Conservation (phyloP, 2,888 invertebrate species). For the Platynereis dumerilii region DNA sequence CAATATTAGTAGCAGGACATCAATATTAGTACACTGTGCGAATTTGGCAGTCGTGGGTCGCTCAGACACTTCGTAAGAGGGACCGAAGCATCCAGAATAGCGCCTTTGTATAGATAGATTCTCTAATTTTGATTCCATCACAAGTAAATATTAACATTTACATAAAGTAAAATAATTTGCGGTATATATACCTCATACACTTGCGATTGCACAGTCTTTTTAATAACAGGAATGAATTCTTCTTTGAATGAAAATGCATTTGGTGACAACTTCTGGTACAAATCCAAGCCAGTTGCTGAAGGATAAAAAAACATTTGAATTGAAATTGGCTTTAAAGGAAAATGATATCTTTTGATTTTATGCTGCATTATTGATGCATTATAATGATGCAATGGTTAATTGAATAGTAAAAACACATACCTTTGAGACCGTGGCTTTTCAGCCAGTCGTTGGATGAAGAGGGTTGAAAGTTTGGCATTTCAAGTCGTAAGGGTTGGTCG, state of each 20-base stretch:
- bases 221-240: conserved; percentile 62
- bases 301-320: not conserved
- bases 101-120: no score
- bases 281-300: conserved; percentile 59
- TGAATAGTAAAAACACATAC: no score
- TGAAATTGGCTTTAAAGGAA: not conserved
- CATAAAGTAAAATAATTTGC: no score
- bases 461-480: conserved; percentile 56
- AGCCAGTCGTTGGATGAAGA: conserved; percentile 60
- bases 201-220: conserved; percentile 63
- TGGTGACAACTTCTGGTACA: conserved; percentile 62
- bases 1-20: no score
- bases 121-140: no score
- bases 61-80: no score
- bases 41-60: no score
- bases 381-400: no score
- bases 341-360: not conserved
- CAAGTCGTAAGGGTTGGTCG: conserved; percentile 56
- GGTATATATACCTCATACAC: conserved; percentile 55
- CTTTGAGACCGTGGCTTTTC: conserved; percentile 60
- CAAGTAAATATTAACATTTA: no score
- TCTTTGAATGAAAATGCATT: conserved; percentile 63
- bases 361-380: no score
- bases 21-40: no score
- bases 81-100: no score